Evolutionary conservation across 37 sponge, comb jelly and placozoan species (phyloP), one percentile per base, ranked within the genome.

Genomic region (Halisarca cf. caerulea): DNA sequence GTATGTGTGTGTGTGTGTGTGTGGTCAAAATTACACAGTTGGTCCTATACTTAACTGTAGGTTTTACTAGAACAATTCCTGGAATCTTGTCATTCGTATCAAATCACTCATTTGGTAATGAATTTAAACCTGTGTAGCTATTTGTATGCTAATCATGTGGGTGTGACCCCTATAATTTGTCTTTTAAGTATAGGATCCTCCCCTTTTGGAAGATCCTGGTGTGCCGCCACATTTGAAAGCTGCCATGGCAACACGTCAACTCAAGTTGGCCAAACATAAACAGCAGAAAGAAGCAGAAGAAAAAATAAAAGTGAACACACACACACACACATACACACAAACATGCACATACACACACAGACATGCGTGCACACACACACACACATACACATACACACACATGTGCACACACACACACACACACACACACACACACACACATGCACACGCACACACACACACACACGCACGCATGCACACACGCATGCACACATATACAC

Each of bases 11-110:
- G n/a, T n/a, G n/a, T n/a, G n/a, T n/a, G n/a, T n/a, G n/a, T n/a
- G n/a, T n/a, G n/a, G n/a, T n/a, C n/a, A n/a, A n/a, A n/a, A n/a
- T n/a, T n/a, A n/a, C n/a, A n/a, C n/a, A n/a, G n/a, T n/a, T n/a
- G n/a, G n/a, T n/a, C n/a, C n/a, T n/a, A n/a, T n/a, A n/a, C n/a
- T n/a, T n/a, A n/a, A n/a, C n/a, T n/a, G 3, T 43, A 89, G 89
- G 82, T 90, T 27, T 95, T 90, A 39, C 70, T 82, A 23, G 71
- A 66, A 27, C 90, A 90, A 70, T 95, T 92, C 66, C 60, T 92
- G 32, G 87, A 87, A 35, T 70, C 90, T 0, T 87, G 90, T 59
- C 81, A 79, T 57, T 59, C 83, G 14, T 95, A 95, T 37, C 54
- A 68, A n/a, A 85, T 95, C 83, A 95, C 95, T 1, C 36, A 37